phyloP scores from a whole-genome alignment of 1,140 invertebrate genomes.

The Drosophila yakuba region DNA sequence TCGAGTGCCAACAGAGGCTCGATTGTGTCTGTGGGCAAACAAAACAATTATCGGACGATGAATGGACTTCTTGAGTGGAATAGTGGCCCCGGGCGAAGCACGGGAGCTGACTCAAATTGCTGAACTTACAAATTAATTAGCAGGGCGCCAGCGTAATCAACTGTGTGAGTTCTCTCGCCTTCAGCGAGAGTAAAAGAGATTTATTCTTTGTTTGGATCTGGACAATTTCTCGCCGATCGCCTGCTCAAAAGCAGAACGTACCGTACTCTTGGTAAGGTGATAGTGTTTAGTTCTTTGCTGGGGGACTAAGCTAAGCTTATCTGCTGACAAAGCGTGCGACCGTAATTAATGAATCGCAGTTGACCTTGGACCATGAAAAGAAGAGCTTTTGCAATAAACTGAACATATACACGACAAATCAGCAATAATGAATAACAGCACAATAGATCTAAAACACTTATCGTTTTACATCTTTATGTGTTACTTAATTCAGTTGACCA shows the following conservation, averaged over 20 bases:
- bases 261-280: background rate
- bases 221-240: background rate
- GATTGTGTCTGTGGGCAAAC: constrained; percentile 23
- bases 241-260: background rate
- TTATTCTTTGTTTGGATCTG: constrained; percentile 7
- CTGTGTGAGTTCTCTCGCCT: background rate
- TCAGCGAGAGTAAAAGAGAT: background rate
- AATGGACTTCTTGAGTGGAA: constrained; percentile 34
- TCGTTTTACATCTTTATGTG: background rate
- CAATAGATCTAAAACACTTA: background rate
- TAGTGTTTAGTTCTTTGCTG: background rate
- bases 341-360: no score
- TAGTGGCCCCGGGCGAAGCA: constrained; percentile 20
- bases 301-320: background rate
- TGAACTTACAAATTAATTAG: constrained; percentile 33
- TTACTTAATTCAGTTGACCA: background rate
- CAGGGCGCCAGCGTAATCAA: constrained; percentile 7
- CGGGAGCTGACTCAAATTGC: constrained; percentile 32
- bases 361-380: no score
- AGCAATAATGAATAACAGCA: no score
- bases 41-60: constrained; percentile 47
- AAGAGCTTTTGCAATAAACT: no score
- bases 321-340: background rate
- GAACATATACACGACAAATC: background rate
- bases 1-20: constrained; percentile 40